Evolutionary conservation across 1,140 invertebrate genomes (phyloP).

Genomic region (Brachionus calyciflorus): DNA sequence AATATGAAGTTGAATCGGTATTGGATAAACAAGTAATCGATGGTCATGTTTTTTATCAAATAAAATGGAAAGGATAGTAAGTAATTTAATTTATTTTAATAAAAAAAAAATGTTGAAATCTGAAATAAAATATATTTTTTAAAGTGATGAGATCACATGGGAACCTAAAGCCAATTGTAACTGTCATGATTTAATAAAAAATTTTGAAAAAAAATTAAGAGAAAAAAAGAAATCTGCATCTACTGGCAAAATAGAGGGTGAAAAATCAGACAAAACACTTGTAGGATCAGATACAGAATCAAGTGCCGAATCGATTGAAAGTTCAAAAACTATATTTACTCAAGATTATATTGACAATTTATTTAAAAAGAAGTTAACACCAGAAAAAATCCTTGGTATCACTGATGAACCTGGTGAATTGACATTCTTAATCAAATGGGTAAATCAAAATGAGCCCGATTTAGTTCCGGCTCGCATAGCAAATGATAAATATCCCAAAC

Average conservation of each 20-base stretch:
- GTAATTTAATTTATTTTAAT: background rate
- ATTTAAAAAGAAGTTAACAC: constrained; percentile 73
- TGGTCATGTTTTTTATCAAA: background rate
- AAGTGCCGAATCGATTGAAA: background rate
- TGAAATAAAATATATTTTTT: background rate
- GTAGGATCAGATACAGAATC: background rate
- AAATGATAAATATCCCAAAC: constrained; percentile 85
- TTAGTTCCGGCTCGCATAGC: constrained; percentile 84
- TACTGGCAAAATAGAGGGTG: no score
- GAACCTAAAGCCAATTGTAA: constrained; percentile 51
- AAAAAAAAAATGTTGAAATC: background rate
- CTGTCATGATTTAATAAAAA: no score
- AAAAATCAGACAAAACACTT: no score
- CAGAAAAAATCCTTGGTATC: constrained; percentile 89
- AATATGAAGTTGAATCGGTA: constrained; percentile 26
- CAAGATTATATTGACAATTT: constrained; percentile 69
- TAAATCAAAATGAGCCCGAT: constrained; percentile 89
- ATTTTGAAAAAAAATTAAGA: no score
- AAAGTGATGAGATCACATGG: constrained; percentile 7
- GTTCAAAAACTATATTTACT: background rate
- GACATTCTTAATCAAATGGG: constrained; percentile 97
- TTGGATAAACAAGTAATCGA: background rate
- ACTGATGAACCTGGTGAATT: constrained; percentile 76
- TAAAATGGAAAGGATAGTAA: constrained; percentile 44
- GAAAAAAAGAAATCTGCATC: no score